These are phyloP conservation scores for Hystrix cristata DNA, from an alignment of 2,113 vertebrate species.

Conservation along the genomic window DNA sequence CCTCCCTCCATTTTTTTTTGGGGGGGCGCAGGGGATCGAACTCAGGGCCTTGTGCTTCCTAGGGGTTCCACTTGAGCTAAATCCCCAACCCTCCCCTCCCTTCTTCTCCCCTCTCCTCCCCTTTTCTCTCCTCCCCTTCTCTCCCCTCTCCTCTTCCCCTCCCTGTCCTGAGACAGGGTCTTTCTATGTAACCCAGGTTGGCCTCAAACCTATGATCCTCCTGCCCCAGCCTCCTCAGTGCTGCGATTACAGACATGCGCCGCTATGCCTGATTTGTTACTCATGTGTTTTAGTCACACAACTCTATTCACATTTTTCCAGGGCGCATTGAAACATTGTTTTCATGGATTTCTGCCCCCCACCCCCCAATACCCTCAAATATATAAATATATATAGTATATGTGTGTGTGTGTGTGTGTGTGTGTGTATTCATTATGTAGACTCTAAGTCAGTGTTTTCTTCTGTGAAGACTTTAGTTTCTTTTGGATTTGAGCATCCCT, in stretches of 20 bases:
- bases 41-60: no score
- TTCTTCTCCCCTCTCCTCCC: background rate
- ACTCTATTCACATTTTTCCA: constrained; percentile 1
- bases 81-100: no score
- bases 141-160: background rate
- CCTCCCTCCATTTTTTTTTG: background rate
- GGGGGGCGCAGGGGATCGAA: no score
- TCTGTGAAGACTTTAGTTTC: constrained; percentile 14
- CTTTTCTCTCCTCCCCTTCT: background rate
- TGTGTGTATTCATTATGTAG: background rate
- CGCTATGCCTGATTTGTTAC: background rate
- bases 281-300: background rate
- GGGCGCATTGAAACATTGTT: constrained; percentile 15
- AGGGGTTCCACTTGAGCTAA: no score
- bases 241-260: background rate
- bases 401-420: no score
- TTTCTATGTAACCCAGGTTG: background rate
- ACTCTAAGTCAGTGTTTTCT: constrained; percentile 12
- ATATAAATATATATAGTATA: background rate
- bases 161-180: background rate
- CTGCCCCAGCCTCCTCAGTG: background rate
- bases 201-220: background rate
- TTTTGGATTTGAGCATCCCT: constrained; percentile 40
- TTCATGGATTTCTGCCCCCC: background rate
- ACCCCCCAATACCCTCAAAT: background rate